Evolutionary conservation across 2,113 vertebrate genomes (phyloP), one percentile per base, ranked within the genome.

Genomic region (Murina feae): DNA sequence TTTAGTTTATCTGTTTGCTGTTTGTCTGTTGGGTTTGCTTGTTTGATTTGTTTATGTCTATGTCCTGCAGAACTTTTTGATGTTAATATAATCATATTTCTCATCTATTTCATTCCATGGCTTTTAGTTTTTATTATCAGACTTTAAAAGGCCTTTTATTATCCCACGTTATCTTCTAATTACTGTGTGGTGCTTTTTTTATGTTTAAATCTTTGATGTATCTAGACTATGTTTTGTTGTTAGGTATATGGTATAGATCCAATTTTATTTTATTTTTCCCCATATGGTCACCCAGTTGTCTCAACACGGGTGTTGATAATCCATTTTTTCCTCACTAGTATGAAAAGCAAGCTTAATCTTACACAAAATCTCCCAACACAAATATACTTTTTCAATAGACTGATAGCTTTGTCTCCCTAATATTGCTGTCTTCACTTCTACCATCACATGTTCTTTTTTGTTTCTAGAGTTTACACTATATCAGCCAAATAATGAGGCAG

Each of bases 221-320:
- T 58, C 23, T 58, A 58, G 23, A 58, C 55, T 58, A 25, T 9
- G 55, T 58, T 58, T 58, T 58, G 55, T 72, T 42, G 69, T 42
- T 39, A 21, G 37, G 25, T 39, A 11, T 71, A 39, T 39, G 21
- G 3, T 72, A 72, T 28, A 72, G 37, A 42, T 42, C 25, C 23
- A 28, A 72, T 72, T 72, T 72, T 42, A 25, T 72, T 72, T 72
- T 13, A 3, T 42, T 42, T 72, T 72, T 28, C 25, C 23, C 69
- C 37, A 28, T n/a, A 58, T 58, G 55, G 23, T 23, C 21, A 58
- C 55, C 55, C 55, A 58, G 55, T 58, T 58, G 63, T 82, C 69
- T 66, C 65, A 89, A 89, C 60, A 93, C 25, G 92, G 93, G 75
- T 58, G 86, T 20, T 89, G 58, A 84, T 86, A 78, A 79, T 49